phyloP scores from a whole-genome alignment of 2,113 vertebrate species.

The Pomatorhinus ruficollis region DNA sequence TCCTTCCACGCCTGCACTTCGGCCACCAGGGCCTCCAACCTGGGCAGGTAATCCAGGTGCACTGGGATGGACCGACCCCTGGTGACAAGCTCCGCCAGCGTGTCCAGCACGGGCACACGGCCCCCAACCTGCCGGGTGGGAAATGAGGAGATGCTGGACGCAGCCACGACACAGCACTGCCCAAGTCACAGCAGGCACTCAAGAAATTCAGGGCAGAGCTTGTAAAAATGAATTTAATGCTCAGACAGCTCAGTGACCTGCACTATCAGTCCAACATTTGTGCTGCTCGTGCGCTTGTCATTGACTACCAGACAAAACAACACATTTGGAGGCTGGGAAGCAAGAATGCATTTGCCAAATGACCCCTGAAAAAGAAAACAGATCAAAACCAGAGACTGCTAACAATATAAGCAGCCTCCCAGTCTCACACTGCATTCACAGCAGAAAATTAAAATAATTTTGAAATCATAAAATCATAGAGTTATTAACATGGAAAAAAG shows the following conservation, averaged over 20 bases:
- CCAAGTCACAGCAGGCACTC: not conserved
- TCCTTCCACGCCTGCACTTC: conserved; percentile 92
- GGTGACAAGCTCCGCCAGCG: conserved; percentile 82
- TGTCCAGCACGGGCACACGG: conserved; percentile 78
- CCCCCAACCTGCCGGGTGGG: conserved; percentile 73
- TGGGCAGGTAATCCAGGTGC: conserved; percentile 84
- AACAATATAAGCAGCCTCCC: not conserved
- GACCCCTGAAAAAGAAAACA: not conserved
- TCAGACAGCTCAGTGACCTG: not conserved
- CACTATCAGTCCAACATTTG: not conserved
- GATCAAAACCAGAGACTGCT: not conserved
- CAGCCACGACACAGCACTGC: no score
- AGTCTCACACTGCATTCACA: not conserved
- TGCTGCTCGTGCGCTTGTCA: not conserved
- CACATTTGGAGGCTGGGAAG: no score
- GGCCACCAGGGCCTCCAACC: conserved; percentile 83
- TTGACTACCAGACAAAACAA: not conserved
- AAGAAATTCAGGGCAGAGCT: not conserved
- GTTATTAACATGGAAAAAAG: not conserved
- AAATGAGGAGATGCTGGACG: not conserved
- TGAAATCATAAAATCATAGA: not conserved
- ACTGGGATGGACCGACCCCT: conserved; percentile 88
- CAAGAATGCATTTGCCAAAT: not conserved
- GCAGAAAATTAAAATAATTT: not conserved
- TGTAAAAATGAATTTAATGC: not conserved